Evolutionary conservation across 2,797 vertebrate species (phyloP), one percentile per base, ranked within the genome.

Genomic region (Gymnoscopelus microlampas): DNA sequence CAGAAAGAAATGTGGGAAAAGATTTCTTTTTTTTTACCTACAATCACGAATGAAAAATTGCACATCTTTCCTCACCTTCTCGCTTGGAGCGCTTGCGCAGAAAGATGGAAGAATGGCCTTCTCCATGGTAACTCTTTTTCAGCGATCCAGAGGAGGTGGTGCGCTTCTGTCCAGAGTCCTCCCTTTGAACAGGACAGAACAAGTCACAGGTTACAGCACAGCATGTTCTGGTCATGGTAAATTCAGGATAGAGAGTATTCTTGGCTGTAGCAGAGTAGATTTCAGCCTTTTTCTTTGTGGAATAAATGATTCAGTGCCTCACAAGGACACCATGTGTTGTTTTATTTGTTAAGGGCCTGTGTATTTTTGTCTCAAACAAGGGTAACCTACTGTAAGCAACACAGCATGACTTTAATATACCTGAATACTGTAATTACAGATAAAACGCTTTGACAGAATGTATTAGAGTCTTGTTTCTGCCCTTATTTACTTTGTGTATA

Each of bases 121-220:
- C 90, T n/a, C 87, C 85, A 0, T 83, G 87, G 71, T 86, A 87
- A 8, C 86, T 89, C 63, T 94, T 91, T 60, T 94, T 90, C 35
- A 84, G 92, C 14, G 91, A 93, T 73, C 93, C 89, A 3, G 93
- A 94, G 48, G 93, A 93, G 60, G 91, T 84, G 24, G 91, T 92
- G 75, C 89, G 90, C 78, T 95, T 95, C 89, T 94, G 93, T 63
- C 86, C 84, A 54, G 91, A 91, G 60, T 95, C 94, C n/a, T 94
- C 94, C 89, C 95, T 95, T 60, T 64, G 70, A 53, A 24, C 9
- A 66, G 39, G 39, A 44, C 9, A 66, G 39, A 7, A 44, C 2
- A 44, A 10, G 39, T 44, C 39, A 44, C 39, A 29, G 26, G 26
- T 29, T 29, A 29, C 26, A 29, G 26, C 26, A 29, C 26, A 3